Evolutionary conservation across 2,797 vertebrate genomes (phyloP).

Genomic region (Gymnothorax reevesii): DNA sequence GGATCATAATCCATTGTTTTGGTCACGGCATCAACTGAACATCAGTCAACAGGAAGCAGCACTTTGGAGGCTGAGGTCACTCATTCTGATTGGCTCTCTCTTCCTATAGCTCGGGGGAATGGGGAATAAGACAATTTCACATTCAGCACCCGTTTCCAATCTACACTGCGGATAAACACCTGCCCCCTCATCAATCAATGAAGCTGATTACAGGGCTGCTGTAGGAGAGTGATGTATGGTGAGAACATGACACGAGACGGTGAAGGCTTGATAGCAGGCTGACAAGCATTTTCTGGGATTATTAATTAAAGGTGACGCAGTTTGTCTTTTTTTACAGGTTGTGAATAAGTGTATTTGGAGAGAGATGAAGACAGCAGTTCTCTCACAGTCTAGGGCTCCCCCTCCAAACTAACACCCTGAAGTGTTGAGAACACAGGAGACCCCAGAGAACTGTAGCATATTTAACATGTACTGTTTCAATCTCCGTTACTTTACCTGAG

Average conservation of each 20-base stretch:
- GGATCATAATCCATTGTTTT: not conserved
- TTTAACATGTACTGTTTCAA: not conserved
- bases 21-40: conserved; percentile 2
- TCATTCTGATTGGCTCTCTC: conserved; percentile 33
- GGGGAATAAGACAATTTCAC: conserved; percentile 39
- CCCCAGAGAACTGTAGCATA: not conserved
- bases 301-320: conserved; percentile 49
- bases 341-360: not conserved
- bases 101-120: conserved; percentile 22
- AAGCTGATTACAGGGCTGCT: conserved; percentile 41
- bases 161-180: conserved; percentile 50
- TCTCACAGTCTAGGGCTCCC: not conserved
- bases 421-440: too few relatives aligned
- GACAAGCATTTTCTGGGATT: conserved; percentile 50
- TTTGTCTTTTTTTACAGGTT: conserved; percentile 43
- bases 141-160: conserved; percentile 54
- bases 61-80: conserved; percentile 23
- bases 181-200: conserved; percentile 57
- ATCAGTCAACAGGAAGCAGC: conserved; percentile 8
- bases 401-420: not conserved
- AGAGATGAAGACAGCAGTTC: not conserved
- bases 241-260: conserved; percentile 18
- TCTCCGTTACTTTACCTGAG: too few relatives aligned
- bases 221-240: conserved; percentile 46
- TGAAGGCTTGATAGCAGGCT: conserved; percentile 51